Evolutionary conservation across 2,888 invertebrate genomes (phyloP).

Genomic region (Apantesis nais): DNA sequence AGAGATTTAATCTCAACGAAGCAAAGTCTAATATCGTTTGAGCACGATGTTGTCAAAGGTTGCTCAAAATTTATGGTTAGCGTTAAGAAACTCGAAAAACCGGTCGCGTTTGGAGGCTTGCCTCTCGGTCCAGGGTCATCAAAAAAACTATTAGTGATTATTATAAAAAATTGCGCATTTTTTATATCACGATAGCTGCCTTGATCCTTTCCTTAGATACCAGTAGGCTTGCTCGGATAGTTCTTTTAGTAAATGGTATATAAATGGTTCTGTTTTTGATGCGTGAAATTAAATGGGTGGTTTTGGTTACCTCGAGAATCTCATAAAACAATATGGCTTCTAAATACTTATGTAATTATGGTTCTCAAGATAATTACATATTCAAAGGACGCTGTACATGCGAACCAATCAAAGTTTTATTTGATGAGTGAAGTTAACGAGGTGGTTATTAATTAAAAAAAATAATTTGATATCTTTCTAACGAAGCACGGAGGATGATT

Average conservation of each 20-base stretch:
- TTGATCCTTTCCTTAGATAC: conserved; percentile 27
- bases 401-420: background rate
- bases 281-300: conserved; percentile 11
- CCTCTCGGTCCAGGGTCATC: conserved; percentile 67
- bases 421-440: background rate
- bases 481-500: background rate
- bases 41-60: conserved; percentile 22
- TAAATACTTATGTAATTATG: conserved; percentile 3
- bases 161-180: conserved; percentile 40
- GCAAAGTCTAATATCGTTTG: conserved; percentile 40
- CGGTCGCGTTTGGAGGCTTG: conserved; percentile 73
- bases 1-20: background rate
- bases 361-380: background rate
- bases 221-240: conserved; percentile 20
- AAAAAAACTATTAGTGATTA: conserved; percentile 42
- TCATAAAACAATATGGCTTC: conserved; percentile 5
- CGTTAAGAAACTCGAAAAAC: conserved; percentile 64
- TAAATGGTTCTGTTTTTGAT: conserved; percentile 1
- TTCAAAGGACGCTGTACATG: conserved; percentile 3
- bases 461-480: background rate
- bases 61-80: conserved; percentile 40
- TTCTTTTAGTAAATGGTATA: conserved; percentile 12
- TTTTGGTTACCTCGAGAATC: conserved; percentile 10
- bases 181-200: conserved; percentile 34
- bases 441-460: background rate